Evolutionary conservation across 2,113 vertebrate species (phyloP).

Genomic region (Oceanodroma tethys): DNA sequence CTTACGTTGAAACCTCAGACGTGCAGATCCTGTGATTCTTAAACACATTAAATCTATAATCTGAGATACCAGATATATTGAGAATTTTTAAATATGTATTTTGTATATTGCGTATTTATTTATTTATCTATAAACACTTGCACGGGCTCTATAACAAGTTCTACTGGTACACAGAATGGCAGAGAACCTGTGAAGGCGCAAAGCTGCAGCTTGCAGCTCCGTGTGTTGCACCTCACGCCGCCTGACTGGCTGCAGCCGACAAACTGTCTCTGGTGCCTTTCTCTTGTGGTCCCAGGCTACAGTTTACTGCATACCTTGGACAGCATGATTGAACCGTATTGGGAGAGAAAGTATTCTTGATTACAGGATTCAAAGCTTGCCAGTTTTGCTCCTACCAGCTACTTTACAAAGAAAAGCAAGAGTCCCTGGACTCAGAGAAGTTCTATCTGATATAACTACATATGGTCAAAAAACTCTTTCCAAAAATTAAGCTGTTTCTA

Average conservation of each 20-base stretch:
- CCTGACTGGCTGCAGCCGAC: not conserved
- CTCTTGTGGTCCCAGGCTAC: not conserved
- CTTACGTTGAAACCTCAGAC: not conserved
- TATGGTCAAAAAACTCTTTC: not conserved
- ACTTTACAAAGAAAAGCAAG: not conserved
- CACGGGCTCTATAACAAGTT: not conserved
- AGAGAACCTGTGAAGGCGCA: not conserved
- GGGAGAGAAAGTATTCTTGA: not conserved
- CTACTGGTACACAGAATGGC: not conserved
- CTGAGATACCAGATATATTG: not conserved
- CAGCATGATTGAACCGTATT: not conserved
- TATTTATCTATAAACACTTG: not conserved
- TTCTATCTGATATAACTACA: not conserved
- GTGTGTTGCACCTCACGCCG: not conserved
- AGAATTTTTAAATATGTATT: rapidly evolving
- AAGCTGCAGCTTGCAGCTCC: too few relatives aligned
- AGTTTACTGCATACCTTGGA: not conserved
- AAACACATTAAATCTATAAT: not conserved
- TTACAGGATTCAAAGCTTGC: not conserved
- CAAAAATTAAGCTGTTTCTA: not conserved
- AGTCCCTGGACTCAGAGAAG: not conserved
- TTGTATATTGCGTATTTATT: rapidly evolving
- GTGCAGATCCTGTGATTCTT: not conserved
- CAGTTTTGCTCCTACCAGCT: not conserved
- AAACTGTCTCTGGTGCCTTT: not conserved